A percentile compares a stretch with the other conserved stretches of the same genome.
Evolutionary conservation across 2,797 vertebrate species (phyloP).

Genomic region (Euthynnus affinis): DNA sequence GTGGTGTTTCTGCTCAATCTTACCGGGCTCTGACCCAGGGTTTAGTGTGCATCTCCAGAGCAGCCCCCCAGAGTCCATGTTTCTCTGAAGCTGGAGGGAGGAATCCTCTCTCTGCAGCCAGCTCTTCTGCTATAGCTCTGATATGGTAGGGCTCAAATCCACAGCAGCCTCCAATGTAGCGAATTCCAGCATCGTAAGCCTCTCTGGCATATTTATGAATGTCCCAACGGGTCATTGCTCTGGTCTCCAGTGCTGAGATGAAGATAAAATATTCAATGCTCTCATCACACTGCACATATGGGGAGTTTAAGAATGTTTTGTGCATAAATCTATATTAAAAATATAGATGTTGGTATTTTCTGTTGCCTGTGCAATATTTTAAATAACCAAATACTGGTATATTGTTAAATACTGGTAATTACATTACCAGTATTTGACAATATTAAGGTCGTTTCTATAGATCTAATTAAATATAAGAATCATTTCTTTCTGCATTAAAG

Average conservation of each 20-base stretch:
- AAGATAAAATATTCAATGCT: not conserved
- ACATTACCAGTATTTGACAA: too few species aligned
- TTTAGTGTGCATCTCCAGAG: constrained; percentile 90
- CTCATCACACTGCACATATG: not conserved
- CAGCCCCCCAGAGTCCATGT: constrained; percentile 89
- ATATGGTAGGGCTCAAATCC: constrained; percentile 94
- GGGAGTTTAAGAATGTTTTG: too few species aligned
- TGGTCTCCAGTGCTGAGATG: constrained; percentile 88
- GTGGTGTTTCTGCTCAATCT: constrained; percentile 5
- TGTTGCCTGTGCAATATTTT: too few species aligned
- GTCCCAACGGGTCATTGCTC: constrained; percentile 91
- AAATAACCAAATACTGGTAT: too few species aligned
- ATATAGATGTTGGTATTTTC: not conserved
- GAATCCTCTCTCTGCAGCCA: constrained; percentile 88
- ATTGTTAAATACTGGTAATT: too few species aligned
- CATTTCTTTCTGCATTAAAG: not conserved
- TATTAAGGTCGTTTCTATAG: too few species aligned
- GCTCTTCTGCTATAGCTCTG: constrained; percentile 91
- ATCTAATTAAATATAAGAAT: too few species aligned
- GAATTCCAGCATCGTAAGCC: constrained; percentile 89
- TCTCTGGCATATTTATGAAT: constrained; percentile 90
- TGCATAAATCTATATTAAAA: not conserved
- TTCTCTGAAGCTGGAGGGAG: constrained; percentile 90
- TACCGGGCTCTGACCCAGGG: constrained; percentile 93
- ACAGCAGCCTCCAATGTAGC: constrained; percentile 92